Evolutionary conservation across 2,113 vertebrate genomes (phyloP).

Genomic region (Scatophagus argus): DNA sequence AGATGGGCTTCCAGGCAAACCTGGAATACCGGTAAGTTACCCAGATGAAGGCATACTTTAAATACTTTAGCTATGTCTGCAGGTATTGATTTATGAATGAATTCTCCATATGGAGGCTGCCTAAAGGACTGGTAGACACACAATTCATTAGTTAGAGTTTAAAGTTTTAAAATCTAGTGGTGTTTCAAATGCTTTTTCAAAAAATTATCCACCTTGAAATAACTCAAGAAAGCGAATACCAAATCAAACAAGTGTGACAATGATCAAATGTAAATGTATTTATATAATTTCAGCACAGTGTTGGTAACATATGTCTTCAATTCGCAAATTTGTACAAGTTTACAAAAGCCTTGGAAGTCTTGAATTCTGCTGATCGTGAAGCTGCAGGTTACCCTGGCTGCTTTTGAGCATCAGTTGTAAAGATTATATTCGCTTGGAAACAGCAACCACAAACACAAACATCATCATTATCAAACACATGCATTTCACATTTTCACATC

Average conservation of each 20-base stretch:
- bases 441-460: background rate
- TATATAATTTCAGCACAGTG: background rate
- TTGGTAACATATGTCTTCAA: background rate
- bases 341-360: background rate
- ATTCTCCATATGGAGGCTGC: background rate
- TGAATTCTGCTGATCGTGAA: background rate
- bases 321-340: background rate
- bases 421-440: too few species aligned
- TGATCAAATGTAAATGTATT: background rate
- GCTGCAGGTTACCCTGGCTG: background rate
- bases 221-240: background rate
- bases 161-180: too few species aligned
- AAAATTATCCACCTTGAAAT: background rate
- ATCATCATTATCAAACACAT: too few species aligned
- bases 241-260: background rate
- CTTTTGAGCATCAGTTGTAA: background rate
- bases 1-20: slow-evolving; percentile 83
- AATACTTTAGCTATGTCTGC: too few species aligned
- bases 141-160: background rate
- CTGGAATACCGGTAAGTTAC: slow-evolving; percentile 85
- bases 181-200: too few species aligned
- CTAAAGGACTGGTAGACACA: background rate
- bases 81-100: background rate
- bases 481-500: background rate
- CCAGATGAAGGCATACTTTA: background rate